Percentiles rank a stretch among this genome's conserved stretches.
Conservation (phyloP, 2,797 vertebrate genomes). For the Mus caroli region DNA sequence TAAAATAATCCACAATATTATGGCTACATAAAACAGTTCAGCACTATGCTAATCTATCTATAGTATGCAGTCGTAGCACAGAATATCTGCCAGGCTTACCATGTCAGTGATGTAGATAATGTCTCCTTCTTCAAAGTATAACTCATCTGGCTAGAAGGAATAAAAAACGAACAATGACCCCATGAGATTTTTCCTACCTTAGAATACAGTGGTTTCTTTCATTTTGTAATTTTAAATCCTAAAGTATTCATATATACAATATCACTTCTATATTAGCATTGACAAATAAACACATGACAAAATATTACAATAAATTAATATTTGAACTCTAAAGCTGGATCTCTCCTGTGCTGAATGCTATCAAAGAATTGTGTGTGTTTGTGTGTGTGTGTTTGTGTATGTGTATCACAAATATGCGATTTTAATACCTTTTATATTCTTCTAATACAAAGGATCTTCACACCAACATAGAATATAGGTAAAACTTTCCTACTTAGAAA, state of each 20-base stretch:
- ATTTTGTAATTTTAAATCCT: constrained; percentile 33
- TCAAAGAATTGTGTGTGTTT: background rate
- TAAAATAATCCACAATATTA: constrained; percentile 36
- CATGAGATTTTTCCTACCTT: constrained; percentile 12
- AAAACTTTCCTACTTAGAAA: constrained; percentile 12
- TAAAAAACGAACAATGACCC: constrained; percentile 31
- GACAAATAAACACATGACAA: constrained; percentile 5
- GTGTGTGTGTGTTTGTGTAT: background rate
- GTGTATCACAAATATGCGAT: background rate
- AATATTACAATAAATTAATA: constrained; percentile 13
- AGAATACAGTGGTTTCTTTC: constrained; percentile 5
- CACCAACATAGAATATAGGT: constrained; percentile 30
- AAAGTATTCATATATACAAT: constrained; percentile 14
- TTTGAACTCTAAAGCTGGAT: background rate
- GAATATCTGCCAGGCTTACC: constrained; percentile 88
- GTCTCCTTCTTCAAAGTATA: constrained; percentile 99
- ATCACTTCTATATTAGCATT: constrained; percentile 25
- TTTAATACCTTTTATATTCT: background rate
- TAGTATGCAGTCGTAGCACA: background rate
- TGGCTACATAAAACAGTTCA: background rate
- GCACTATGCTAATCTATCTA: background rate
- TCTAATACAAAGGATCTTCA: constrained; percentile 26
- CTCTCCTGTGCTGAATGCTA: background rate
- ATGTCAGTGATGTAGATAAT: constrained; percentile 98
- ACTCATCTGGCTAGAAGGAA: constrained; percentile 95